Evolutionary conservation across 2,113 vertebrate species (phyloP).

Genomic region (Phalacrocorax brasilianus): DNA sequence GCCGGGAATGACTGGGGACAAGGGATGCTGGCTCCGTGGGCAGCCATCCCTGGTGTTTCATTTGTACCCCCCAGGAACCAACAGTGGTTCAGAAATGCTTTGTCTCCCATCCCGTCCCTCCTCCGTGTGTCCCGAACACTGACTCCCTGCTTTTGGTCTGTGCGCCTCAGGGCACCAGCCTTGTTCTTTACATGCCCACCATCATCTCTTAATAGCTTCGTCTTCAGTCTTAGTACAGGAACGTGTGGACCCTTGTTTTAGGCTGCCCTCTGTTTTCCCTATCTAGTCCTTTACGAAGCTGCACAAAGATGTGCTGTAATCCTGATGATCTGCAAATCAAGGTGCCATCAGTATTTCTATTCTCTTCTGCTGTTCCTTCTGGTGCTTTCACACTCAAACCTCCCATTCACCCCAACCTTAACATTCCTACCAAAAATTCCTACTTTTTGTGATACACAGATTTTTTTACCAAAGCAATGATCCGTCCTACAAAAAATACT

Average conservation of each 20-base stretch:
- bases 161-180: not conserved
- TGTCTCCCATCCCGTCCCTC: not conserved
- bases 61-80: accelerated
- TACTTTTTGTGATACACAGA: not conserved
- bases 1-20: not conserved
- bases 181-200: not conserved
- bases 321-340: not conserved
- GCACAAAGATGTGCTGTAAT: not conserved
- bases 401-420: not conserved
- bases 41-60: not conserved
- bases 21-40: not conserved
- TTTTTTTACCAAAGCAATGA: not conserved
- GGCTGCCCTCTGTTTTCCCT: not conserved
- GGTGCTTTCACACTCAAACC: not conserved
- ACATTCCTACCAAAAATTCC: not conserved
- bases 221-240: not conserved
- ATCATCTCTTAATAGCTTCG: not conserved
- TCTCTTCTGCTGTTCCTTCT: not conserved
- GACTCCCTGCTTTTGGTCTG: not conserved
- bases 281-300: not conserved
- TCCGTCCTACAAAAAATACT: not conserved
- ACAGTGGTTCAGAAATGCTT: not conserved
- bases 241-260: not conserved
- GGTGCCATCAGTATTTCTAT: not conserved
- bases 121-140: not conserved